Conservation (phyloP, 92 coral and sea anemone genomes). For the Hydrozoanthus gracilis region DNA sequence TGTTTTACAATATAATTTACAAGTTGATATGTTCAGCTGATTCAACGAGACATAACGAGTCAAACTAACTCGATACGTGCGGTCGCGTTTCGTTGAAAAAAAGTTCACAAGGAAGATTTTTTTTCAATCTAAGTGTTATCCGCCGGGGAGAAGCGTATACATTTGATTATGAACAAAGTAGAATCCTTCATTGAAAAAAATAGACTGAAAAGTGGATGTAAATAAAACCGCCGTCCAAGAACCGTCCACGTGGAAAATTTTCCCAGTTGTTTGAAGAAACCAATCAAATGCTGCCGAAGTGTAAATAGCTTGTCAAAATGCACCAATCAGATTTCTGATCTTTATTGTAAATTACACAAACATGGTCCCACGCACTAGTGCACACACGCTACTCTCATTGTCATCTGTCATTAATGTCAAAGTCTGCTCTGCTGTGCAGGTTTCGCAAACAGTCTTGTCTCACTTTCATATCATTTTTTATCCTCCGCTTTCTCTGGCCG, state of each 20-base stretch:
- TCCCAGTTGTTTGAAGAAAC: conserved; percentile 89
- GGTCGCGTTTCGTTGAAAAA: conserved; percentile 16
- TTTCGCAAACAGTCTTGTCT: conserved; percentile 93
- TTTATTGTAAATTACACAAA: conserved; percentile 98
- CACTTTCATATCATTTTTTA: conserved; percentile 39
- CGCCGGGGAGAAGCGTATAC: not conserved
- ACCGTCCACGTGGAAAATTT: conserved; percentile 97
- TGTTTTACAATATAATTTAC: conserved; percentile 49
- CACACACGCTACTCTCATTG: conserved; percentile 85
- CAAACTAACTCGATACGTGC: conserved; percentile 24
- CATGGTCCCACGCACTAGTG: conserved; percentile 93
- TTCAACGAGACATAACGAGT: conserved; percentile 49
- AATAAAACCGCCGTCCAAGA: conserved; percentile 80
- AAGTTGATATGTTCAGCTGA: conserved; percentile 50
- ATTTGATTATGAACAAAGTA: conserved; percentile 16
- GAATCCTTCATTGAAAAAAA: not conserved
- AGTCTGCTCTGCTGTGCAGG: conserved; percentile 97
- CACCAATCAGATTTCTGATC: conserved; percentile 83
- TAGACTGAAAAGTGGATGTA: conserved; percentile 69
- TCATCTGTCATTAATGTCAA: conserved; percentile 99
- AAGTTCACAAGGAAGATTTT: not conserved
- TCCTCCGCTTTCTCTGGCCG: not conserved
- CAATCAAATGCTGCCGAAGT: conserved; percentile 93
- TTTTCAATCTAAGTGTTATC: not conserved
- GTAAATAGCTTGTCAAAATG: conserved; percentile 93